A percentile compares a stretch with the other conserved stretches of the same genome.
Evolutionary conservation across 2,797 vertebrate genomes (phyloP).

Genomic region (Syndactyla subalaris): DNA sequence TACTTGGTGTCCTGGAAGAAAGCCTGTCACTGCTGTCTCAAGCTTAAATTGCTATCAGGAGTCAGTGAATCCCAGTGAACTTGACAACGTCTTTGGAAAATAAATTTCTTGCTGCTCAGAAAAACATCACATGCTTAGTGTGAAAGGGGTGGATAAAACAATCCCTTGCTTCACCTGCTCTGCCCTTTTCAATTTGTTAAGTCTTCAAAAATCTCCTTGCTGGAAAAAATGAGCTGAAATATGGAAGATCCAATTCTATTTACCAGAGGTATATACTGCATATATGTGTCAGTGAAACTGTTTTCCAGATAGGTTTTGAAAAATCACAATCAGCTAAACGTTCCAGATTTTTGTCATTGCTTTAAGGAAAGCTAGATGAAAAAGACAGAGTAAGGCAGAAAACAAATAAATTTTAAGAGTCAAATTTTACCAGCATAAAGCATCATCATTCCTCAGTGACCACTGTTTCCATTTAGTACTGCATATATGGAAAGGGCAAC

Average conservation of each 20-base stretch:
- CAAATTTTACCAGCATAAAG: neutral
- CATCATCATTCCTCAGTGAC: neutral
- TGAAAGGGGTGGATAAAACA: slow-evolving; percentile 14
- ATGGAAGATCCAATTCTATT: neutral
- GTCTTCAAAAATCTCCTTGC: slow-evolving; percentile 10
- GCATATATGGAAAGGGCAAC: neutral
- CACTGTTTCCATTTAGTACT: neutral
- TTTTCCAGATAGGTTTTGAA: neutral
- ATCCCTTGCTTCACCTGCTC: slow-evolving; percentile 14
- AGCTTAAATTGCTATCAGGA: neutral
- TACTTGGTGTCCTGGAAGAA: neutral
- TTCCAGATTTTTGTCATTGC: neutral
- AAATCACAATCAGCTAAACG: neutral
- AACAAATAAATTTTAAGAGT: neutral
- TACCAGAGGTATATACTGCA: neutral
- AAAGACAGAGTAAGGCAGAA: neutral
- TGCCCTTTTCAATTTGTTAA: slow-evolving; percentile 8
- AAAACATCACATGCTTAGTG: neutral
- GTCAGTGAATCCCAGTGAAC: neutral
- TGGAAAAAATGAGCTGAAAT: neutral
- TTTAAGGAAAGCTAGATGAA: neutral
- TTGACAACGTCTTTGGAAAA: slow-evolving; percentile 32
- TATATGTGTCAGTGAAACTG: neutral
- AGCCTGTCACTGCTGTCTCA: slow-evolving; percentile 19
- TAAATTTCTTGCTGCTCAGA: slow-evolving; percentile 20